These are phyloP conservation scores for Tetanocera ferruginea DNA, from an alignment of 2,888 invertebrate genomes.

Conservation along the genomic window DNA sequence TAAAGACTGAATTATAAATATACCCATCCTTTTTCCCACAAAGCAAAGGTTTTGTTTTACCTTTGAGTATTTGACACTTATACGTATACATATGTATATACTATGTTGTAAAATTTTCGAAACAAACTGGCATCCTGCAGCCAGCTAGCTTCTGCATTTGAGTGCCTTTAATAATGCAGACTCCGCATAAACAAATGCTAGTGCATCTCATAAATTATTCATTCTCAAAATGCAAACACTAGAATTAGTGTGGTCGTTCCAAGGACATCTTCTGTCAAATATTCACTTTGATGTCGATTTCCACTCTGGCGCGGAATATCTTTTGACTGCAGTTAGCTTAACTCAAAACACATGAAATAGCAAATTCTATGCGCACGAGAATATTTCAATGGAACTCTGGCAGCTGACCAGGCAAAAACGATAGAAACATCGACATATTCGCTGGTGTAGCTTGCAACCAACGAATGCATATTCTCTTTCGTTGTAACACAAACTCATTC, in stretches of 20 bases:
- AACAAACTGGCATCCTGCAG: no score
- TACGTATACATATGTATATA: no score
- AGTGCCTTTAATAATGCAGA: no score
- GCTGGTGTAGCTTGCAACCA: not conserved
- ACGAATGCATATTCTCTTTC: not conserved
- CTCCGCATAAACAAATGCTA: not conserved
- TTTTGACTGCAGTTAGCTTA: not conserved
- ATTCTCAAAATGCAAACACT: conserved; percentile 22
- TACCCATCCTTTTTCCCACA: no score
- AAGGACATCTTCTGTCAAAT: conserved; percentile 17
- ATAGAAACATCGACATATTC: no score
- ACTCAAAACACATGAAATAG: not conserved
- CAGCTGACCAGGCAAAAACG: no score
- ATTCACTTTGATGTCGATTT: conserved; percentile 34
- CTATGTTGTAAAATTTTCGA: no score
- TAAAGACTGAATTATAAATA: no score
- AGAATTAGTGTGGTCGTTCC: conserved; percentile 18
- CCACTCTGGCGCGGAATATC: not conserved
- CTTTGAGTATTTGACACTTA: no score
- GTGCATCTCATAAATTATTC: conserved; percentile 31
- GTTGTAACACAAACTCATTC: not conserved
- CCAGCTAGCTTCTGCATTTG: no score
- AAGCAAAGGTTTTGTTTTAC: no score
- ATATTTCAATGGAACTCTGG: not conserved
- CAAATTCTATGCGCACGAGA: not conserved